Conservation (phyloP, 1,140 invertebrate genomes). For the Ptiloglossa arizonensis region DNA sequence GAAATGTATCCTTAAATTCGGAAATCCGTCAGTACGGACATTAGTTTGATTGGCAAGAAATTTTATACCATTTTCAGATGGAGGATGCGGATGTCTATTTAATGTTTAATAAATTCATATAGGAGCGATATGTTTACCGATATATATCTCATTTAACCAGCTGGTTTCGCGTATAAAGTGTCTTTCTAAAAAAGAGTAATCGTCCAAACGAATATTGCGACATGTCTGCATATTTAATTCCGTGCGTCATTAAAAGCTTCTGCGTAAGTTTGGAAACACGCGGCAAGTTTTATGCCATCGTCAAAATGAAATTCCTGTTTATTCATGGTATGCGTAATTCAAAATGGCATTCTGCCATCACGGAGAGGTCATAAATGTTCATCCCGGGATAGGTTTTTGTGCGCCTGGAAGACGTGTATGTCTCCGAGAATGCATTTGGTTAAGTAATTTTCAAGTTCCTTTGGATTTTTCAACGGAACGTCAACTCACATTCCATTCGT, state of each 20-base stretch:
- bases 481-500: no score
- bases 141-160: slow-evolving; percentile 31
- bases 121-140: slow-evolving; percentile 4
- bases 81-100: not conserved
- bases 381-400: slow-evolving; percentile 14
- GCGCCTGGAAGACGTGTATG: not conserved
- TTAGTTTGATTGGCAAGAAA: slow-evolving; percentile 17
- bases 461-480: not conserved
- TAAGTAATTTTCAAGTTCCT: not conserved
- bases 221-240: slow-evolving; percentile 55
- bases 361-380: slow-evolving; percentile 13
- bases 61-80: slow-evolving; percentile 13
- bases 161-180: not conserved
- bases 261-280: slow-evolving; percentile 42
- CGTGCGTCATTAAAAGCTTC: slow-evolving; percentile 55
- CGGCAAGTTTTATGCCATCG: slow-evolving; percentile 57
- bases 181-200: slow-evolving; percentile 7
- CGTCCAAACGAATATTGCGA: slow-evolving; percentile 10
- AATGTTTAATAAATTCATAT: slow-evolving; percentile 40
- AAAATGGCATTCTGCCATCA: slow-evolving; percentile 42
- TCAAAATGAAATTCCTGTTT: slow-evolving; percentile 64
- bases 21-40: not conserved
- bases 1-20: not conserved
- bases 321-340: slow-evolving; percentile 49
- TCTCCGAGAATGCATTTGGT: not conserved